Conservation (phyloP, 2,888 invertebrate species). For the Drosophila differens region DNA sequence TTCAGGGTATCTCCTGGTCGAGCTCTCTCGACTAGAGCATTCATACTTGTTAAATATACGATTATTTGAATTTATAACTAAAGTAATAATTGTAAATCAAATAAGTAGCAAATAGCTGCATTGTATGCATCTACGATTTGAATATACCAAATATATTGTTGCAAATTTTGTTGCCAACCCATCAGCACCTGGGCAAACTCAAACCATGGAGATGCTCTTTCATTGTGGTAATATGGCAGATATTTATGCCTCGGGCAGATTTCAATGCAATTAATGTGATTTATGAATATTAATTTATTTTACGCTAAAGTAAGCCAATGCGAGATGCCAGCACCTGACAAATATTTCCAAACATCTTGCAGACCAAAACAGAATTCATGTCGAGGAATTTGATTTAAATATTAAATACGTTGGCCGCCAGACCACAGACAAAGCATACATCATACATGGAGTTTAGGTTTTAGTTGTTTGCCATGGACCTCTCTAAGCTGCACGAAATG, state of each 20-base stretch:
- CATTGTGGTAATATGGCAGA: constrained; percentile 22
- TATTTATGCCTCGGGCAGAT: constrained; percentile 41
- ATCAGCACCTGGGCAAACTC: constrained; percentile 54
- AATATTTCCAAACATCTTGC: constrained; percentile 55
- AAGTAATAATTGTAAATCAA: constrained; percentile 17
- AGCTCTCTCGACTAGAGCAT: neutral
- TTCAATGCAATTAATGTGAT: constrained; percentile 65
- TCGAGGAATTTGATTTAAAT: constrained; percentile 67
- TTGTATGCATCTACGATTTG: constrained; percentile 2
- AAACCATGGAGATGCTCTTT: constrained; percentile 9
- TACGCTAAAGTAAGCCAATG: constrained; percentile 30
- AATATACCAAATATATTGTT: constrained; percentile 43
- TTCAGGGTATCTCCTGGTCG: neutral
- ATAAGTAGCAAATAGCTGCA: neutral
- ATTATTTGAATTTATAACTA: constrained; percentile 1
- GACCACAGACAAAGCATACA: constrained; percentile 29
- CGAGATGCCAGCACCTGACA: constrained; percentile 30
- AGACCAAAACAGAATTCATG: constrained; percentile 47
- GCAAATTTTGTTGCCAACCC: constrained; percentile 38
- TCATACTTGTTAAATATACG: neutral
- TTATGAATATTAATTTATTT: constrained; percentile 69
- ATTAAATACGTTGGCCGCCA: constrained; percentile 54
- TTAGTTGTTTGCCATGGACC: neutral
- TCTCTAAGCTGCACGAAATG: constrained; percentile 18
- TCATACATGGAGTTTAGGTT: constrained; percentile 8